A percentile compares a stretch with the other conserved stretches of the same genome.
Evolutionary conservation across 2,113 vertebrate genomes (phyloP).

Genomic region (Motacilla alba): DNA sequence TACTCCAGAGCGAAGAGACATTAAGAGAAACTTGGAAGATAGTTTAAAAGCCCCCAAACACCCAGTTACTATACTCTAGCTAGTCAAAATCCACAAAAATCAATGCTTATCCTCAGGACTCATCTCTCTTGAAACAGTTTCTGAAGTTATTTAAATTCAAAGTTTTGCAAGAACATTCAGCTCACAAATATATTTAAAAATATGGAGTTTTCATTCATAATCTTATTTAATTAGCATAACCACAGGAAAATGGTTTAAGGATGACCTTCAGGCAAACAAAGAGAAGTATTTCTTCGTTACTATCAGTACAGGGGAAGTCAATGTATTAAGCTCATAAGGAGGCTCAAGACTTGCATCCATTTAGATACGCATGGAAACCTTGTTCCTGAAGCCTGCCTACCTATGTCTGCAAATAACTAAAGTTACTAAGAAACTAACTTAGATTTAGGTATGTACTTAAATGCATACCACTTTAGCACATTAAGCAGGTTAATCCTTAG

Average conservation of each 20-base stretch:
- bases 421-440: background rate
- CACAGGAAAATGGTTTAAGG: background rate
- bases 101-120: background rate
- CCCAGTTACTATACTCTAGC: background rate
- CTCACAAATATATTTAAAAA: background rate
- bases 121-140: background rate
- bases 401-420: background rate
- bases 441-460: background rate
- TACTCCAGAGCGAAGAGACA: background rate
- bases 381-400: background rate
- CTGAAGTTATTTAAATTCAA: background rate
- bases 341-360: background rate
- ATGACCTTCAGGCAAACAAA: background rate
- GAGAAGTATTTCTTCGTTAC: background rate
- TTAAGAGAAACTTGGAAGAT: background rate
- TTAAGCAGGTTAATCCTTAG: background rate
- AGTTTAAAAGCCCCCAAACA: accelerated
- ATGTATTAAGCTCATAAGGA: background rate
- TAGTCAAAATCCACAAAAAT: background rate
- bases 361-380: background rate
- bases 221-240: background rate
- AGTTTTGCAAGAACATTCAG: background rate
- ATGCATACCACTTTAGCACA: background rate
- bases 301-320: background rate
- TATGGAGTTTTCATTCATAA: background rate